A percentile compares a stretch with the other conserved stretches of the same genome.
Evolutionary conservation across 2,888 invertebrate genomes (phyloP).

Genomic region (Andrena chrysosceles): DNA sequence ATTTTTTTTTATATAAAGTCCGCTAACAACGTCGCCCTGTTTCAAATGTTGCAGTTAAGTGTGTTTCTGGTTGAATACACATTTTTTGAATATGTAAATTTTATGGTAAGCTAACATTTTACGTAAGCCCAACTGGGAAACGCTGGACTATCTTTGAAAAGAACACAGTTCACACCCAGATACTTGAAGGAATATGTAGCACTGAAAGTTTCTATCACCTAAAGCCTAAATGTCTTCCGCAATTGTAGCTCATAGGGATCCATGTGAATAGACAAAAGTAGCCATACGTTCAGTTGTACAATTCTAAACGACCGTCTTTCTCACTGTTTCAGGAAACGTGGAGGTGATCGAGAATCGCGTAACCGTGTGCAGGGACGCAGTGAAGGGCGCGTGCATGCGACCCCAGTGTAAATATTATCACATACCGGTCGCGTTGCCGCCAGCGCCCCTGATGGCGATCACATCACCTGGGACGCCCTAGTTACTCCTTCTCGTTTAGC

Average conservation of each 20-base stretch:
- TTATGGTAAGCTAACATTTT: too few species aligned
- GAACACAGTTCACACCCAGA: too few species aligned
- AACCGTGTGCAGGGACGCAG: conserved; percentile 98
- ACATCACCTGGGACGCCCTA: conserved; percentile 82
- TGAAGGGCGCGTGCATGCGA: conserved; percentile 96
- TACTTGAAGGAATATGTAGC: too few species aligned
- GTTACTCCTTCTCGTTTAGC: conserved; percentile 71
- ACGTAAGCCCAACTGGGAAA: too few species aligned
- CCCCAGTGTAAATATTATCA: conserved; percentile 99
- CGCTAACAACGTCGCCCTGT: too few species aligned
- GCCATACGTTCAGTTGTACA: neutral
- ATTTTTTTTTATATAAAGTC: too few species aligned
- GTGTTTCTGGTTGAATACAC: too few species aligned
- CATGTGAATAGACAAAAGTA: neutral
- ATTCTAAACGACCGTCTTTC: conserved; percentile 24
- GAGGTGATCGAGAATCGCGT: conserved; percentile 98
- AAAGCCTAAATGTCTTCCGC: neutral
- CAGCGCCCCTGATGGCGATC: conserved; percentile 91
- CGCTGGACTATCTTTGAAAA: too few species aligned
- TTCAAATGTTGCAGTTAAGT: too few species aligned
- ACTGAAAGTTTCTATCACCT: too few species aligned
- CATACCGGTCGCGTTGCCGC: conserved; percentile 96
- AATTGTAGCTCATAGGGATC: neutral
- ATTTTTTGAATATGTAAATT: too few species aligned
- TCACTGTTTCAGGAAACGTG: conserved; percentile 92